A percentile compares a stretch with the other conserved stretches of the same genome.
phyloP scores from a whole-genome alignment of 2,797 vertebrate species.

The Pipistrellus pipistrellus region DNA sequence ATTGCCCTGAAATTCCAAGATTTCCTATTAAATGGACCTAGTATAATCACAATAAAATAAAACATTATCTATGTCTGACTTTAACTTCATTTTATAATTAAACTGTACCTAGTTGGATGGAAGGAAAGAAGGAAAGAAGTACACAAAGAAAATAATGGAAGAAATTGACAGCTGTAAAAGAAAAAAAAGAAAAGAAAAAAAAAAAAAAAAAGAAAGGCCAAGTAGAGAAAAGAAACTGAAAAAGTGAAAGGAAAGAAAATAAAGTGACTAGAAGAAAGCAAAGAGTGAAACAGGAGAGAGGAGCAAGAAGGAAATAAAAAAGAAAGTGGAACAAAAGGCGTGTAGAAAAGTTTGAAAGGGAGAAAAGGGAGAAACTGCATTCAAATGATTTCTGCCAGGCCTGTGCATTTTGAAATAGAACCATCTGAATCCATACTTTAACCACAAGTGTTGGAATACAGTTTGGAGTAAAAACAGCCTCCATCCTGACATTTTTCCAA shows the following conservation, averaged over 20 bases:
- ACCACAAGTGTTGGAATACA: slow-evolving; percentile 21
- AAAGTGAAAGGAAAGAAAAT: not conserved
- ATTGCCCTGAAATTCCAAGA: not conserved
- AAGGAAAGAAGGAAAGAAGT: not conserved
- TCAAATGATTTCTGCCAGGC: not conserved
- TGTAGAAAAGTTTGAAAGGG: not conserved
- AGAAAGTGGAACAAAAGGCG: not conserved
- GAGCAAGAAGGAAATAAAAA: not conserved
- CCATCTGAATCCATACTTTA: slow-evolving; percentile 19
- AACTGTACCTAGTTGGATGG: not conserved
- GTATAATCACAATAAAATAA: not conserved
- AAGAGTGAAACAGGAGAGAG: not conserved
- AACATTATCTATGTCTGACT: not conserved
- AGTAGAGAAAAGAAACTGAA: not conserved
- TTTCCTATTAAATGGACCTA: not conserved
- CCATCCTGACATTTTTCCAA: slow-evolving; percentile 32
- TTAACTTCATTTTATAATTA: not conserved
- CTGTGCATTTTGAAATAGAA: not conserved
- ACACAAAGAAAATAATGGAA: not conserved
- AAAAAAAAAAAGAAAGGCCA: not conserved
- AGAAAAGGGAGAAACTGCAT: not conserved
- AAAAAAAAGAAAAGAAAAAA: not conserved
- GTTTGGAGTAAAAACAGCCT: slow-evolving; percentile 31
- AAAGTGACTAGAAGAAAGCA: not conserved
- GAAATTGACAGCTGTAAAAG: not conserved